A percentile compares a stretch with the other conserved stretches of the same genome.
These are phyloP conservation scores for Chelonia mydas DNA, from an alignment of 2,797 vertebrate genomes.

Conservation along the genomic window DNA sequence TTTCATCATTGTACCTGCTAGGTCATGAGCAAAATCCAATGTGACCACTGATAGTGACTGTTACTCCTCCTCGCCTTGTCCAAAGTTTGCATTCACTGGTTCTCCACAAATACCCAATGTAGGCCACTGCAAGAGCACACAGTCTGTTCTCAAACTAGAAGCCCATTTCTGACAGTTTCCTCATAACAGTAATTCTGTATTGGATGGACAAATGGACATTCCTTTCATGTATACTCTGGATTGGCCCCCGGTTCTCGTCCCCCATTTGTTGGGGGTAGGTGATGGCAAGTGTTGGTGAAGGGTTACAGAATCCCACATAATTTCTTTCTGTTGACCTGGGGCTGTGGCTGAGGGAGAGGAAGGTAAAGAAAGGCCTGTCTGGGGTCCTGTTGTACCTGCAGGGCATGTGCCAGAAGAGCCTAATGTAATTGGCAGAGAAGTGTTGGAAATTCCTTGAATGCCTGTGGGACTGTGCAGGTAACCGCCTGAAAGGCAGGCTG, in stretches of 20 bases:
- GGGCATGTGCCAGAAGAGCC: not conserved
- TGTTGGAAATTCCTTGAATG: conserved; percentile 45
- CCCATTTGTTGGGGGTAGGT: not conserved
- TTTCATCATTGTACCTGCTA: accelerated
- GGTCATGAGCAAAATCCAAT: not conserved
- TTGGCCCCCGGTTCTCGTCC: not conserved
- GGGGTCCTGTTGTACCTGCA: not conserved
- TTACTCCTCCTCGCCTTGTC: too few species aligned
- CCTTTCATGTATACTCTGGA: too few species aligned
- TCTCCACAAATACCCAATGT: too few species aligned
- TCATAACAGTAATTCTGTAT: not conserved
- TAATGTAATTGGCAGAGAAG: not conserved
- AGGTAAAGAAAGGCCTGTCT: not conserved
- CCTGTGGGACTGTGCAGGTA: not conserved
- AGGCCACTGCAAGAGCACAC: too few species aligned
- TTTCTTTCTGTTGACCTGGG: conserved; percentile 38
- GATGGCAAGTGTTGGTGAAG: not conserved
- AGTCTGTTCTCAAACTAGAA: too few species aligned
- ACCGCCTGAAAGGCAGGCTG: not conserved
- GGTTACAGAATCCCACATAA: not conserved
- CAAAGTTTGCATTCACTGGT: too few species aligned
- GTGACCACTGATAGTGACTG: too few species aligned
- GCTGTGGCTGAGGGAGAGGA: not conserved
- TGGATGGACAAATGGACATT: too few species aligned
- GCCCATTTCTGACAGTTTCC: not conserved